phyloP scores from a whole-genome alignment of 1,140 invertebrate species.

The Oscheius sp. region DNA sequence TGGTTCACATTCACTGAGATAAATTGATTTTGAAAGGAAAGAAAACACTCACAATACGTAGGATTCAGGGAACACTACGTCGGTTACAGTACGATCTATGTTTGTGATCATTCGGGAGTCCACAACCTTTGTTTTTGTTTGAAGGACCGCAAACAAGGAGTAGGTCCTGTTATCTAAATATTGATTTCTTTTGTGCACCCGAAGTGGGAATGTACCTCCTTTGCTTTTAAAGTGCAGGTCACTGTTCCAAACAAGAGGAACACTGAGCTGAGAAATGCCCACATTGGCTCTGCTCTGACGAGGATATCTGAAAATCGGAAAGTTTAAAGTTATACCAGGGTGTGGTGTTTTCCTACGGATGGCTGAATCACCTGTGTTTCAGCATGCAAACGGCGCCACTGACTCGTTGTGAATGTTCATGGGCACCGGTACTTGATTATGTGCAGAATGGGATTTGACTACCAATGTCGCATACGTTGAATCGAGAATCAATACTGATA shows the following conservation, averaged over 20 bases:
- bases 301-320: background rate
- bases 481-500: no score
- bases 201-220: conserved; percentile 10
- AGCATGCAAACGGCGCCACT: background rate
- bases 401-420: conserved; percentile 1
- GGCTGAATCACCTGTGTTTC: conserved; percentile 11
- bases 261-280: conserved; percentile 7
- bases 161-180: conserved; percentile 28
- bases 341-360: no score
- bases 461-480: background rate
- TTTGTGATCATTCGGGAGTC: conserved; percentile 29
- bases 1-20: conserved; percentile 19
- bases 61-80: conserved; percentile 31
- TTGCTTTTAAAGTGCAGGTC: conserved; percentile 23
- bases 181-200: background rate
- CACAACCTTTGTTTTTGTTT: conserved; percentile 21
- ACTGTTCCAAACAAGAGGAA: conserved; percentile 12
- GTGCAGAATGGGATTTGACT: conserved; percentile 13
- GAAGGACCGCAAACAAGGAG: conserved; percentile 34
- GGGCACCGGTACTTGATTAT: conserved; percentile 8
- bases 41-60: conserved; percentile 24
- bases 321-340: background rate
- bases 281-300: background rate
- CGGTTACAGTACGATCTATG: conserved; percentile 25
- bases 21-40: background rate